Evolutionary conservation across 2,888 invertebrate species (phyloP).

Genomic region (Thecocarcelia acutangulata): DNA sequence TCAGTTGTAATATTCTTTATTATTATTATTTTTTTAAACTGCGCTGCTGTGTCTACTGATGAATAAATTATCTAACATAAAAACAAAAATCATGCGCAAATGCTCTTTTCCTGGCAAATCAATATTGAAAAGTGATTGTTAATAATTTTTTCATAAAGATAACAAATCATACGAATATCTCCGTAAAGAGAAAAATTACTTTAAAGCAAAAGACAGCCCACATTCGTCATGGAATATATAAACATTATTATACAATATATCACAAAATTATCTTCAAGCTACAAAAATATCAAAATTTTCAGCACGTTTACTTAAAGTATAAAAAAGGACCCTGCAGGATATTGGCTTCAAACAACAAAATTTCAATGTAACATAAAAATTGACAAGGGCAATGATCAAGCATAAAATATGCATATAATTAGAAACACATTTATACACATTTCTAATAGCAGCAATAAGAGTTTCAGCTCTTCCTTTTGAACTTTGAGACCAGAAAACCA

Average conservation of each 20-base stretch:
- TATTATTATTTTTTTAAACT: too few species aligned
- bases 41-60: too few species aligned
- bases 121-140: conserved; percentile 30
- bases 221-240: conserved; percentile 53
- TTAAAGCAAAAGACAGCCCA: conserved; percentile 35
- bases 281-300: not conserved
- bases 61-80: conserved; percentile 27
- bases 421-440: conserved; percentile 10
- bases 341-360: conserved; percentile 17
- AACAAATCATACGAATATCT: not conserved
- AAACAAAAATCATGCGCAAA: not conserved
- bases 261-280: conserved; percentile 18
- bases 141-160: conserved; percentile 1
- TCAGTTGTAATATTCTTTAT: too few species aligned
- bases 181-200: not conserved
- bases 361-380: conserved; percentile 10
- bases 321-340: not conserved
- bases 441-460: not conserved
- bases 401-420: conserved; percentile 64
- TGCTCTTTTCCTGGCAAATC: conserved; percentile 10
- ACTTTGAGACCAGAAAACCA: not conserved
- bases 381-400: conserved; percentile 43
- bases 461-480: not conserved
- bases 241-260: not conserved
- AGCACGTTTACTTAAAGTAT: not conserved